Percentiles rank a stretch among this genome's conserved stretches.
Conservation (phyloP, 1,140 invertebrate genomes). For the Mizuhopecten yessoensis region DNA sequence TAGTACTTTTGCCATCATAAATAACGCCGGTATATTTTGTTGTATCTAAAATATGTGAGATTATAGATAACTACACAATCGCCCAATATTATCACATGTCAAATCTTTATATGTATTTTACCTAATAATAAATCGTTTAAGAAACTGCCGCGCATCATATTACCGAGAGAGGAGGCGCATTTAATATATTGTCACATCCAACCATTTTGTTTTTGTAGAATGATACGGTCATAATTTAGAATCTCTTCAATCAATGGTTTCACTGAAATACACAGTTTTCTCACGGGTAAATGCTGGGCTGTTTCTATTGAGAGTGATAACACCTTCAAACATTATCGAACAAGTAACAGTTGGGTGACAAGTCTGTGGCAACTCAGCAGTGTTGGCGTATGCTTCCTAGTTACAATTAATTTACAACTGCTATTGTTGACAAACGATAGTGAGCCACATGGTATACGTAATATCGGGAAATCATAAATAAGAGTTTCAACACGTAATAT, state of each 20-base stretch:
- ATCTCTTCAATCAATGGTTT: not conserved
- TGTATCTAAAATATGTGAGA: too few relatives aligned
- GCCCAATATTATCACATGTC: too few relatives aligned
- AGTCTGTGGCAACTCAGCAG: not conserved
- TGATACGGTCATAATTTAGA: not conserved
- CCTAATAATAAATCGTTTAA: too few relatives aligned
- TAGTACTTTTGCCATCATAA: too few relatives aligned
- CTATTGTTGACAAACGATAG: too few relatives aligned
- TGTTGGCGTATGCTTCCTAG: not conserved
- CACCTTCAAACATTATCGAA: not conserved
- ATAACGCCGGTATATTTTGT: too few relatives aligned
- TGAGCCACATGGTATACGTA: too few relatives aligned
- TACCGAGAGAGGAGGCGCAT: not conserved
- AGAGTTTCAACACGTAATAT: not conserved
- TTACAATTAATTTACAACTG: too few relatives aligned
- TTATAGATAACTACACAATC: too few relatives aligned
- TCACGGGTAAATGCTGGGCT: not conserved
- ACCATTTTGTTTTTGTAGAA: not conserved
- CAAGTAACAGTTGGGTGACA: not conserved
- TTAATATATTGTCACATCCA: not conserved
- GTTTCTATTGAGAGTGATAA: not conserved
- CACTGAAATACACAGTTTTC: not conserved
- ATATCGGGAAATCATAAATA: not conserved
- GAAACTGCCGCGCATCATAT: not conserved
- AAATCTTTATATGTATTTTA: too few relatives aligned